Evolutionary conservation across 53 echinoderm and acorn worm species (phyloP), one percentile per base, ranked within the genome.

Genomic region (Hippasteria phrygiana): DNA sequence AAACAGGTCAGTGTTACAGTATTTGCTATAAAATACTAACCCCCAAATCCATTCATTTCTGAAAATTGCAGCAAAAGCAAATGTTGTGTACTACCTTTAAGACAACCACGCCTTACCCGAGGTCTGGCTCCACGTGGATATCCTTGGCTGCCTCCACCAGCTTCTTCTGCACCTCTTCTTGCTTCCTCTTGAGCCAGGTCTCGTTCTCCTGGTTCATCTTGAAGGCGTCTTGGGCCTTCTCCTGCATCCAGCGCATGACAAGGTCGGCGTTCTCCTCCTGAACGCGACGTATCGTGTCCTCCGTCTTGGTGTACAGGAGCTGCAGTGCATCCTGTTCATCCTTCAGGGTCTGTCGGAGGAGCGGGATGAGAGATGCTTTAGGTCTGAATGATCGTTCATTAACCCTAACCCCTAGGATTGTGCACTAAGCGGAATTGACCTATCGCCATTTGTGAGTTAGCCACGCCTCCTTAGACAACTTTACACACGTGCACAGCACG

Each of bases 251-350:
- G 12, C 98, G 69, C 33, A 59, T 80, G 26, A 97, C 87, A 43
- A 97, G 77, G 2, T 97, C 98, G 0, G 91, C 79, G 50, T 95
- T 95, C 55, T 97, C 98, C 37, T 75, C 86, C 51, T 92, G 89
- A 0, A 95, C 87, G 36, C 87, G 89, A 9, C 88, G 88, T 72
- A 97, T 88, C 33, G 94, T 89, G 43, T 92, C 94, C 63, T 95
- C 94, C 16, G 86, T 89, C 72, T 88, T 88, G 74, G 71, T 91
- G 88, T 90, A 95, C 34, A 94, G 85, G 12, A 97, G 91, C 46
- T 95, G 88, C 18, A 95, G 89, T 20, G 95, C 92, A 42, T 94
- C 86, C 65, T 94, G 91, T 63, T 97, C 97, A 75, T 97, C 97
- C 26, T 87, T 88, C 43, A 97, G 38, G 24, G 88, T 80, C 97